Evolutionary conservation across 2,797 vertebrate genomes (phyloP), one percentile per base, ranked within the genome.

Genomic region (Podarcis lilfordi): DNA sequence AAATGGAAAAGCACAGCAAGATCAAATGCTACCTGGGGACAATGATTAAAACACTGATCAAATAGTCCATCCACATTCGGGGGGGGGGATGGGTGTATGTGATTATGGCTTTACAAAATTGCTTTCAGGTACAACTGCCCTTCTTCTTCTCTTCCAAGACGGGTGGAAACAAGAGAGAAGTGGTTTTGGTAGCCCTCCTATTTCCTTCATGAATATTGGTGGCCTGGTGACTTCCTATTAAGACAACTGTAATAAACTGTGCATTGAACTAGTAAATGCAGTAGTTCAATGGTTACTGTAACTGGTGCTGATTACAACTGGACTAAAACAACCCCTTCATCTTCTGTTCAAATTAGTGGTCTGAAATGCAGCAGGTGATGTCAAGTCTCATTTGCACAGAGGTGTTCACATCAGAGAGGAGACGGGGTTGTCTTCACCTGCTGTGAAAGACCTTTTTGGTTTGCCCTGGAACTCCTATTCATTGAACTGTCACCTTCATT

Each of bases 11-110:
- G 11, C 89, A 85, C 25, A 84, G 7, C 27, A 37, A 8, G 0
- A 90, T 82, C 10, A 93, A 88, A 71, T 2, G 69, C 0, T 66
- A 0, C 3, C 32, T 10, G 6, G 5, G 0, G 10, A 78, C 61
- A 29, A 87, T 83, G 32, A 86, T 89, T 71, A 77, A 92, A 29
- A 10, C 5, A 17, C 88, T 89, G 15, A 86, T 86, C 91, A 82
- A 90, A 9, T 35, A 50, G 2, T 84, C 74, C 55, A 77, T 2
- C 40, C 92, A 71, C 32, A 10, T 84, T n/a, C n/a, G 45, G 72
- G 21, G 27, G 64, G 8, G 7, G 0, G 40, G 40, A 13, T 82
- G 45, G 79, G 2, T 9, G 21, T 32, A 2, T 84, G 45, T 72
- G 45, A 50, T 69, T 86, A 86, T 27, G 35, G 76, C 13, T 50